These are phyloP conservation scores for Drosophila histrio DNA, from an alignment of 2,888 invertebrate genomes.

Conservation along the genomic window DNA sequence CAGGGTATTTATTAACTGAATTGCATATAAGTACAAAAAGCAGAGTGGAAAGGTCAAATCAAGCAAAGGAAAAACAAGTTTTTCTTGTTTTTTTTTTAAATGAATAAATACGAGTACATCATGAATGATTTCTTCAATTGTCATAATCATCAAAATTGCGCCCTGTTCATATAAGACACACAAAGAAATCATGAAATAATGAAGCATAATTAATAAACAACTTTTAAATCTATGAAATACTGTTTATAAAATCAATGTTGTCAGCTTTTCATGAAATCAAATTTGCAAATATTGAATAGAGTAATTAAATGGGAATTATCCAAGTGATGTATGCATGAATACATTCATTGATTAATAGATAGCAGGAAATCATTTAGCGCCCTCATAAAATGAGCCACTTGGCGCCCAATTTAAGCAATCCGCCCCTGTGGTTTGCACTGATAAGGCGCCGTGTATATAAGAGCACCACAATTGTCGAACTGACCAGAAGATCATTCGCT, in stretches of 20 bases:
- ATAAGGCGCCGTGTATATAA: slow-evolving; percentile 17
- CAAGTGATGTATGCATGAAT: too few relatives aligned
- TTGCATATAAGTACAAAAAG: background rate
- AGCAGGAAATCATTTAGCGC: background rate
- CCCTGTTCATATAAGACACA: too few relatives aligned
- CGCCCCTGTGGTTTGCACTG: background rate
- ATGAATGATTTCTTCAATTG: too few relatives aligned
- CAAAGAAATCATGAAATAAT: background rate
- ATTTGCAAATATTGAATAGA: too few relatives aligned
- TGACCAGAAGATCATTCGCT: background rate
- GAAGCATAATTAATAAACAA: too few relatives aligned
- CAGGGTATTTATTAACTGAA: background rate
- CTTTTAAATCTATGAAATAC: too few relatives aligned
- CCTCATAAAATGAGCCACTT: background rate
- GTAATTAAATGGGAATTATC: too few relatives aligned
- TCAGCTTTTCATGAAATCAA: too few relatives aligned
- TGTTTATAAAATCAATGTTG: too few relatives aligned
- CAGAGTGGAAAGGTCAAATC: background rate
- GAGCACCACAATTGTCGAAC: background rate
- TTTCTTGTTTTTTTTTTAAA: background rate
- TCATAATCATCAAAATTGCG: too few relatives aligned
- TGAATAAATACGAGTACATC: background rate
- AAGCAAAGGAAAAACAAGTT: background rate
- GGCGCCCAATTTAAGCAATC: background rate
- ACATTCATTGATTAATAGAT: background rate